Conservation (phyloP, 1,140 invertebrate genomes). For the Bathynomus jamesi region DNA sequence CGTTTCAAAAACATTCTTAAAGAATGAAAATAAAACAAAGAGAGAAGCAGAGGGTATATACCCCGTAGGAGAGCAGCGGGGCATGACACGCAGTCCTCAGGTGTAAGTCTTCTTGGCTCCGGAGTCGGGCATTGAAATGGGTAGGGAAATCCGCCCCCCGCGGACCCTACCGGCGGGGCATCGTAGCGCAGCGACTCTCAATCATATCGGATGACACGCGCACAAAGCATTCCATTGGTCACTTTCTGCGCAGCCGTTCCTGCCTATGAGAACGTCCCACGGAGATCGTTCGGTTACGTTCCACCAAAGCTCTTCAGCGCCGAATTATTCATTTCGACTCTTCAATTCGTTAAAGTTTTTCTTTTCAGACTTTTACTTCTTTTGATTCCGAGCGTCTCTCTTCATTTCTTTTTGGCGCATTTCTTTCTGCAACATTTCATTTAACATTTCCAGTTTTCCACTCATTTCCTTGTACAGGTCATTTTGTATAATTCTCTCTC, state of each 20-base stretch:
- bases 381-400: too few species aligned
- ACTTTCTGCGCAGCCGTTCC: background rate
- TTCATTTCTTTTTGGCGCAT: background rate
- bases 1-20: too few species aligned
- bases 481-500: background rate
- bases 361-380: too few species aligned
- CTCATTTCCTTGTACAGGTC: background rate
- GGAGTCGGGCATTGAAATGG: background rate
- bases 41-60: too few species aligned
- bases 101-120: background rate
- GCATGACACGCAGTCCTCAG: background rate
- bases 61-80: background rate
- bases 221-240: background rate
- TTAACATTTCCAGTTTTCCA: background rate
- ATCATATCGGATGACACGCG: background rate
- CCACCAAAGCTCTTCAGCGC: too few species aligned
- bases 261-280: background rate
- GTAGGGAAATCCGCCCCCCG: background rate
- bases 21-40: too few species aligned
- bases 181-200: background rate
- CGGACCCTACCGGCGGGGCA: background rate
- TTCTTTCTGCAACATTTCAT: background rate
- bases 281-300: background rate
- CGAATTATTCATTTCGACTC: too few species aligned
- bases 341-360: too few species aligned